These are phyloP conservation scores for Drosophila pandora DNA, from an alignment of 1,140 invertebrate species.

Conservation along the genomic window DNA sequence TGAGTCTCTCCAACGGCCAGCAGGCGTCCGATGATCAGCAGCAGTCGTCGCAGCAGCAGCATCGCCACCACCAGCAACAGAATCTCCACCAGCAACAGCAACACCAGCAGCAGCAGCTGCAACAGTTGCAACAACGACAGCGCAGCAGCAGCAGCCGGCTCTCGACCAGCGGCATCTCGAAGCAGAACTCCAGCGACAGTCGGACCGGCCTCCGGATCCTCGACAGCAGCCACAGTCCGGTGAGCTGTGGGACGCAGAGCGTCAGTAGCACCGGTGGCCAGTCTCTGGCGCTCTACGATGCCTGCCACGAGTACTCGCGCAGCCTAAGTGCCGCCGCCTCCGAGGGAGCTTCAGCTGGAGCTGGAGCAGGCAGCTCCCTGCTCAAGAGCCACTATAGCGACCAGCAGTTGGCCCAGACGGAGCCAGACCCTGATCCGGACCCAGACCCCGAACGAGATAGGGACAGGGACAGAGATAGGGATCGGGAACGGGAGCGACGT, in stretches of 20 bases:
- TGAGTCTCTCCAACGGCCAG: conserved; percentile 81
- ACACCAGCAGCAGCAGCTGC: conserved; percentile 34
- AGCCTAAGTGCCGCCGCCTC: conserved; percentile 71
- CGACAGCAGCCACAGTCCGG: conserved; percentile 67
- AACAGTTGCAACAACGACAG: conserved; percentile 35
- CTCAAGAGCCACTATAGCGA: conserved; percentile 76
- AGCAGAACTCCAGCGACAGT: conserved; percentile 76
- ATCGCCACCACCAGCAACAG: not conserved
- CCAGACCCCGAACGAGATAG: conserved; percentile 34
- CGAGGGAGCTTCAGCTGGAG: conserved; percentile 12
- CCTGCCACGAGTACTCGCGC: conserved; percentile 72
- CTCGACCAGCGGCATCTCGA: conserved; percentile 74
- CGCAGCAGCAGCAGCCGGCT: conserved; percentile 68
- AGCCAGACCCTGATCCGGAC: conserved; percentile 31
- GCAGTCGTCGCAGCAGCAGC: not conserved
- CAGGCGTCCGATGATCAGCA: conserved; percentile 40
- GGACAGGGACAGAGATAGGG: conserved; percentile 21
- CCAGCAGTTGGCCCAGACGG: conserved; percentile 60
- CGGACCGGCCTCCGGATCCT: conserved; percentile 53
- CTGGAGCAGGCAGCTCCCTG: conserved; percentile 37
- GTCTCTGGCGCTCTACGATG: conserved; percentile 68
- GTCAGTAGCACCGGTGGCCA: conserved; percentile 66
- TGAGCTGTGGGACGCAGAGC: conserved; percentile 70
- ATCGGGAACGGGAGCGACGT: conserved; percentile 53
- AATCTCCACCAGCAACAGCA: conserved; percentile 51